These are phyloP conservation scores for Diaphora mendica DNA, from an alignment of 2,888 invertebrate species.

Conservation along the genomic window DNA sequence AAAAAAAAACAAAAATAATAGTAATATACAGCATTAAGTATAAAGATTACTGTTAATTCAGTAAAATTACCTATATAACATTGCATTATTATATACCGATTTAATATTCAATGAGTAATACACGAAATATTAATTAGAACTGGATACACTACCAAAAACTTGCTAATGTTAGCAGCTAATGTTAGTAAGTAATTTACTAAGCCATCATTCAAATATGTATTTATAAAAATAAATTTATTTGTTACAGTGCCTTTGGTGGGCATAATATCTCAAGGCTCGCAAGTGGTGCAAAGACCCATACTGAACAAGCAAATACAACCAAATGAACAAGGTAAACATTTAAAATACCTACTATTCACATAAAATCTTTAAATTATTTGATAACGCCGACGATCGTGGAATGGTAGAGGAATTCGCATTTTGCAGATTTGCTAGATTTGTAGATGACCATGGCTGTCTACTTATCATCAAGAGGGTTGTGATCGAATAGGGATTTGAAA, in stretches of 20 bases:
- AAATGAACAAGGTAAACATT: constrained; percentile 77
- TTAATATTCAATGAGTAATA: background rate
- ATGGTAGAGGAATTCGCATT: background rate
- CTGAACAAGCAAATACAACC: constrained; percentile 81
- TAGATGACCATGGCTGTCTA: background rate
- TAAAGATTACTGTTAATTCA: no score
- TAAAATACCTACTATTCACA: background rate
- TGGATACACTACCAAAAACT: no score
- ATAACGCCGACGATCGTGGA: background rate
- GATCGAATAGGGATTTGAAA: no score
- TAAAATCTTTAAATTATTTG: background rate
- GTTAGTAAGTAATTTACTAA: background rate
- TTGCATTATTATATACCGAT: no score
- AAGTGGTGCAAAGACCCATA: constrained; percentile 81
- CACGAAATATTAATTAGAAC: no score
- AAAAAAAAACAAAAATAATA: no score
- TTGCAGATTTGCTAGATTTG: background rate
- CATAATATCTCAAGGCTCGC: constrained; percentile 80
- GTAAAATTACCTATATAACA: no score
- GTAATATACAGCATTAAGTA: background rate
- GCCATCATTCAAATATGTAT: no score
- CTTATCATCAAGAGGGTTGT: background rate
- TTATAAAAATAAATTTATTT: constrained; percentile 16
- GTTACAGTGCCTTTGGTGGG: constrained; percentile 79
- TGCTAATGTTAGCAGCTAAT: no score